Base-by-base conservation (phyloP, 2,888 invertebrate species). In the Tyria jacobaeae region DNA sequence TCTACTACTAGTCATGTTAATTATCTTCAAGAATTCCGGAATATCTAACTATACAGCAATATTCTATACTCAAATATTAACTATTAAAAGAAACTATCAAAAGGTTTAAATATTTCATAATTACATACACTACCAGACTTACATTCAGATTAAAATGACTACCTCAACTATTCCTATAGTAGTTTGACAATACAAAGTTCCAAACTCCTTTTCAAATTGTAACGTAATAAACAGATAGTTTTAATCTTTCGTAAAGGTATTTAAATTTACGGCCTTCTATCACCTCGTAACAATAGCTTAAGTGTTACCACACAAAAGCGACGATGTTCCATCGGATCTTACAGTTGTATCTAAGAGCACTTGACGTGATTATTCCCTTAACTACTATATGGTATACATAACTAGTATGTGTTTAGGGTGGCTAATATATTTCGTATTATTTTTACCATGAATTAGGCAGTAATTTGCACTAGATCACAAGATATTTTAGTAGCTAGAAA, bases 321-420 rank as follows among this genome's bases (percentile, higher is more conserved):
- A 56, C 58, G 47, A 56, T 68, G 73, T 77, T 66, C 66, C 65
- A 60, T 58, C 64, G 66, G 73, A 75, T 76, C 77, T 73, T 75
- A 75, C 73, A 67, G 77, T 71, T 76, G 67, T 66, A 71, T 68
- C 55, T 71, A 73, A 71, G 55, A 76, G 71, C 78, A 75, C 73
- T 76, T 76, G 71, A 64, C 66, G 71, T 78, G 69, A 76, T 70
- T 75, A 73, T 71, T 60, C 65, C 17, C 50, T 69, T 50, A 51
- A 51, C 25, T 31, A 54, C 48, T 35, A 15, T 27, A 3, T n/a
- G n/a, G n/a, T n/a, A n/a, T n/a, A n/a, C n/a, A n/a, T n/a, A n/a
- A n/a, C n/a, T n/a, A n/a, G n/a, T n/a, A n/a, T n/a, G n/a, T n/a
- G n/a, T 37, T 37, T 57, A 57, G 49, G 57, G 49, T 50, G 35